Conservation (phyloP, 2,888 invertebrate genomes). For the Watsonalla binaria region DNA sequence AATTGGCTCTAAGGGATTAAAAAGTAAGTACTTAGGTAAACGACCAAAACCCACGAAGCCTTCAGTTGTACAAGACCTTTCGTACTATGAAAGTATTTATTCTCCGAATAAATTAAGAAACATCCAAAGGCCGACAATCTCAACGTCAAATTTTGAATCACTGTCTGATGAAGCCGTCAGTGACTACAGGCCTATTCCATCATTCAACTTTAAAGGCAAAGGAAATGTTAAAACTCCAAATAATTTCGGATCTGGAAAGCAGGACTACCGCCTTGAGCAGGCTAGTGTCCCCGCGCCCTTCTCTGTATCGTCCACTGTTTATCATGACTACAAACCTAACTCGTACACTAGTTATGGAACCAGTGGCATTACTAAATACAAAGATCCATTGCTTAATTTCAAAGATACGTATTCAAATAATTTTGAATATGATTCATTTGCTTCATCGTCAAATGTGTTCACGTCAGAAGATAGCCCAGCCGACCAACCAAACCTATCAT, state of each 20-base stretch:
- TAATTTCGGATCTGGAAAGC: conserved; percentile 41
- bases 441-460: conserved; percentile 55
- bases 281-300: conserved; percentile 50
- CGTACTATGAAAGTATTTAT: conserved; percentile 67
- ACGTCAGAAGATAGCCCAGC: conserved; percentile 43
- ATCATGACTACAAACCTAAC: conserved; percentile 62
- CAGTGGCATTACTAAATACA: conserved; percentile 40
- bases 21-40: conserved; percentile 46
- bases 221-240: conserved; percentile 36
- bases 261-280: conserved; percentile 45
- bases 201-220: conserved; percentile 50
- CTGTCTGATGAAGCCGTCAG: conserved; percentile 35
- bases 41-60: conserved; percentile 44
- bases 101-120: conserved; percentile 41
- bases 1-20: conserved; percentile 41
- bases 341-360: conserved; percentile 30
- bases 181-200: conserved; percentile 47
- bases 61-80: conserved; percentile 40
- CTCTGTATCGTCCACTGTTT: conserved; percentile 54
- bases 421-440: conserved; percentile 56
- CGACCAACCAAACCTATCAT: conserved; percentile 22
- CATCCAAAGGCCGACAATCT: conserved; percentile 33
- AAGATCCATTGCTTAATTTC: conserved; percentile 50
- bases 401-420: conserved; percentile 54
- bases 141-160: conserved; percentile 24